These are phyloP conservation scores for Choreutis nemorana DNA, from an alignment of 2,888 invertebrate genomes.

Conservation along the genomic window DNA sequence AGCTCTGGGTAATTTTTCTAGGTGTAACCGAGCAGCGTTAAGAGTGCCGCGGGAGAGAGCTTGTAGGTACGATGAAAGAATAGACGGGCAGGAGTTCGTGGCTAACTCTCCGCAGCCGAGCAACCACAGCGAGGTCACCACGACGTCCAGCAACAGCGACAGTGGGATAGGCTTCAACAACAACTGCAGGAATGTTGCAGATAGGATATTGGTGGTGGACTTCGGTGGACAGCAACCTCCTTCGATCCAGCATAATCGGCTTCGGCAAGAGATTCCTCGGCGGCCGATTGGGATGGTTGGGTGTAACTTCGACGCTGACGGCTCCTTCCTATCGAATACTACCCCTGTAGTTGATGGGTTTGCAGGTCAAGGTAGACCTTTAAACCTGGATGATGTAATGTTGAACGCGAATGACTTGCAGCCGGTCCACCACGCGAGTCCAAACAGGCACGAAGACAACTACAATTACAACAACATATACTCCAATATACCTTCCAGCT, in stretches of 20 bases:
- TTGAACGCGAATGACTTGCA: constrained; percentile 43
- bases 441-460: constrained; percentile 47
- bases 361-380: constrained; percentile 51
- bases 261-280: constrained; percentile 37
- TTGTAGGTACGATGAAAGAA: constrained; percentile 36
- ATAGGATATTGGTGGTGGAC: constrained; percentile 80
- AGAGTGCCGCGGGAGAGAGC: constrained; percentile 40
- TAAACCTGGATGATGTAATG: constrained; percentile 51
- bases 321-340: constrained; percentile 54
- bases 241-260: constrained; percentile 34
- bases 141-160: constrained; percentile 92
- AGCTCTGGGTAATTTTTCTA: constrained; percentile 40
- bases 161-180: constrained; percentile 95
- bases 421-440: constrained; percentile 30
- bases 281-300: constrained; percentile 48
- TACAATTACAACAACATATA: constrained; percentile 56
- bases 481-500: constrained; percentile 37
- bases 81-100: constrained; percentile 58
- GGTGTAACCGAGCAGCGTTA: constrained; percentile 39
- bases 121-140: constrained; percentile 80
- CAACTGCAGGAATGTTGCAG: constrained; percentile 84
- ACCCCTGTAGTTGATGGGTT: constrained; percentile 61
- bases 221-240: constrained; percentile 62
- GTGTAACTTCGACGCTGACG: constrained; percentile 50
- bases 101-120: constrained; percentile 88